Evolutionary conservation across 2,113 vertebrate species (phyloP), one percentile per base, ranked within the genome.

Genomic region (Recurvirostra avosetta): DNA sequence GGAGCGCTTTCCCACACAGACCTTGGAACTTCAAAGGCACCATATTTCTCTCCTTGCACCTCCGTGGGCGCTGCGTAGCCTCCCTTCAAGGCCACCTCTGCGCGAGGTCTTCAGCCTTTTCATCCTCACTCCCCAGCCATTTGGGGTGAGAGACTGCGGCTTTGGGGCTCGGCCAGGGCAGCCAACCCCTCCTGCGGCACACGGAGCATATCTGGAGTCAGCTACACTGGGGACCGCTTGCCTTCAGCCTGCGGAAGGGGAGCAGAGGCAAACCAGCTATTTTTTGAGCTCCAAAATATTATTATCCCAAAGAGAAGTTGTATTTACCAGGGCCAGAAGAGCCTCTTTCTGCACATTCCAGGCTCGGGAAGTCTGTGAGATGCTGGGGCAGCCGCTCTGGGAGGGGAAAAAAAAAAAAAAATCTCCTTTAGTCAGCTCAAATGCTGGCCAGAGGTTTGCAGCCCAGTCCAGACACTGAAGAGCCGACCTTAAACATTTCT

Each of bases 401-500:
- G 52, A 47, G 29, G 16, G 52, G 30, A 25, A 19, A 19, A 34
- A 76, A 71, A 23, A 36, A 76, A 71, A 23, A 36, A 55, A 47
- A 29, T 85, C 58, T 81, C 38, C 68, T 90, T 70, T 66, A 93
- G 73, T 90, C 90, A 93, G 82, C 65, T 94, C 68, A 87, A 59
- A 77, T 8, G 43, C 55, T 40, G 88, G 83, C 68, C 88, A 87
- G 90, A 72, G 86, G 38, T 65, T 92, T 72, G 88, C 84, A 92
- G 86, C 72, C 72, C n/a, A 3, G 32, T 66, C 83, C 86, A 89
- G 92, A 12, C 41, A 3, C 70, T 17, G 34, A 62, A 63, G 92
- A 86, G 36, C 75, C 5, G 17, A 77, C 71, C 59, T 84, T 74
- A 83, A 91, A 70, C 27, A 26, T 63, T 93, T 67, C 47, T 71